phyloP scores from a whole-genome alignment of 2,797 vertebrate species.

The Brotogeris chrysoptera region DNA sequence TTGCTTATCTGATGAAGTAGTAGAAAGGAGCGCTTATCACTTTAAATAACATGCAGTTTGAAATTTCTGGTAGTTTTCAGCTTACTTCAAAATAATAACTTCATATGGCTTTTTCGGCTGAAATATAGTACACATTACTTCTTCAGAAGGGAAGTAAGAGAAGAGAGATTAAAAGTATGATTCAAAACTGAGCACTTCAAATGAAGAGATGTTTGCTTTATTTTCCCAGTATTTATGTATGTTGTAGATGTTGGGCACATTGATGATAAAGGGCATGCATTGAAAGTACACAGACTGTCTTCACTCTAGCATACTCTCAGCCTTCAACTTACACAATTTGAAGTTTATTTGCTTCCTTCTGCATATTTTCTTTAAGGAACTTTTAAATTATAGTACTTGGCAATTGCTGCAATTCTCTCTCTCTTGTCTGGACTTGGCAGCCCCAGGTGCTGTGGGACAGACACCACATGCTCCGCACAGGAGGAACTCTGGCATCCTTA shows the following conservation, averaged over 20 bases:
- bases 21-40: neutral
- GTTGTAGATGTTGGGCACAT: neutral
- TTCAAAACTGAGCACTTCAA: neutral
- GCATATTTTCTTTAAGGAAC: neutral
- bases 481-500: neutral
- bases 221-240: neutral
- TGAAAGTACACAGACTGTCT: neutral
- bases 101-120: neutral
- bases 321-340: neutral
- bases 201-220: neutral
- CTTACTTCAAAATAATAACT: neutral
- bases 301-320: neutral
- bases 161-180: neutral
- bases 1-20: neutral
- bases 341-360: neutral
- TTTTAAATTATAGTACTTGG: neutral
- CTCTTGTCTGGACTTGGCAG: neutral
- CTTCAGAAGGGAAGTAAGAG: neutral
- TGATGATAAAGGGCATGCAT: neutral
- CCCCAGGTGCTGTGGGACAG: neutral
- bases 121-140: neutral
- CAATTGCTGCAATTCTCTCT: neutral
- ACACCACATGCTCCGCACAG: fast-evolving
- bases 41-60: neutral
- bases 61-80: neutral